Conservation (phyloP, 2,113 vertebrate genomes). For the Euleptes europaea region DNA sequence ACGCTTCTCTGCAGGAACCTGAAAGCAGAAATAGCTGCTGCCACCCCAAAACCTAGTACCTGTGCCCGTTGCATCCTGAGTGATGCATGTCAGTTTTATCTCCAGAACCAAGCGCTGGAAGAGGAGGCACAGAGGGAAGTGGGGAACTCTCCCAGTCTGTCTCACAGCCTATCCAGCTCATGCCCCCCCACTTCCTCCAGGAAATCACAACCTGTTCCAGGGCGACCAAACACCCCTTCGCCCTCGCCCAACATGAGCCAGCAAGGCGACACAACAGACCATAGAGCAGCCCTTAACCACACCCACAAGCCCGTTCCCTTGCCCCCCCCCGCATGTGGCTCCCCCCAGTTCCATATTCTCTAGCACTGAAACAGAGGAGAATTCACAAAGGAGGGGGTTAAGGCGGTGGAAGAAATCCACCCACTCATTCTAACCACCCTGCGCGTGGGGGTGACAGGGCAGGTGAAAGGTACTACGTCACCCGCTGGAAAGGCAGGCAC, state of each 20-base stretch:
- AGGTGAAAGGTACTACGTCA: no score
- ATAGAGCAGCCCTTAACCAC: no score
- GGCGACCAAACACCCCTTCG: not conserved
- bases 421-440: not conserved
- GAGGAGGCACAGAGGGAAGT: not conserved
- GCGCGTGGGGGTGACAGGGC: no score
- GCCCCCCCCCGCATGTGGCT: no score
- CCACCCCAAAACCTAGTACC: not conserved
- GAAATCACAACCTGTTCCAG: not conserved
- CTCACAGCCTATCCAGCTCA: no score
- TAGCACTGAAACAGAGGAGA: not conserved
- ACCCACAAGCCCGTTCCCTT: not conserved
- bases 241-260: not conserved
- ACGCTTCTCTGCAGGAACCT: not conserved
- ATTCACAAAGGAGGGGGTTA: no score
- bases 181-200: constrained; percentile 13
- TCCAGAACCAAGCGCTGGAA: not conserved
- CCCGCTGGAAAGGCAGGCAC: no score
- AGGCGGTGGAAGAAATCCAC: not conserved
- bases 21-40: not conserved
- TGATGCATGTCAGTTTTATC: no score
- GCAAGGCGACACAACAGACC: not conserved
- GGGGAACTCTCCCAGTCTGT: not conserved
- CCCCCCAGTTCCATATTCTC: no score
- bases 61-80: not conserved